Percentiles rank a stretch among this genome's conserved stretches.
phyloP scores from a whole-genome alignment of 1,140 invertebrate species.

The Plectus sambesii region DNA sequence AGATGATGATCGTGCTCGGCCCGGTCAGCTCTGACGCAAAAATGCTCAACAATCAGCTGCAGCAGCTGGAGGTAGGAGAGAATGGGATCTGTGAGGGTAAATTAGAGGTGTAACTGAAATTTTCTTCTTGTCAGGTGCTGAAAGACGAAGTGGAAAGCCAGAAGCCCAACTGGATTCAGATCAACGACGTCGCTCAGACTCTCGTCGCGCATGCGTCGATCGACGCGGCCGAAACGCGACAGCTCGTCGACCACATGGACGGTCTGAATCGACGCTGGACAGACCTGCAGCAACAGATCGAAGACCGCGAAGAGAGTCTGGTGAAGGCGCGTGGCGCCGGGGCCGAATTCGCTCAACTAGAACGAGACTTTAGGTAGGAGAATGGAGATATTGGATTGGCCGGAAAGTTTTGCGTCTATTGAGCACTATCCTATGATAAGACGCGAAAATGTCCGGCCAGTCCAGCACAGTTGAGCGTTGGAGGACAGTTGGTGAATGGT shows the following conservation, averaged over 20 bases:
- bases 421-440: too few species aligned
- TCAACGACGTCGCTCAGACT: slow-evolving; percentile 65
- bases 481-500: too few species aligned
- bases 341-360: too few species aligned
- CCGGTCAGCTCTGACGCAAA: slow-evolving; percentile 84
- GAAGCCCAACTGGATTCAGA: slow-evolving; percentile 71
- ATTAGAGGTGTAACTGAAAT: slow-evolving; percentile 3
- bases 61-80: slow-evolving; percentile 58
- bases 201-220: slow-evolving; percentile 63
- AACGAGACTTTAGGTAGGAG: too few species aligned
- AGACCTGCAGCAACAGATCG: neutral
- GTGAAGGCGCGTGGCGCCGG: slow-evolving; percentile 5
- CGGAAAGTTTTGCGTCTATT: too few species aligned
- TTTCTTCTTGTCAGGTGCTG: slow-evolving; percentile 62
- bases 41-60: slow-evolving; percentile 84
- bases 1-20: slow-evolving; percentile 81
- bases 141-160: slow-evolving; percentile 81
- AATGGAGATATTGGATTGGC: too few species aligned
- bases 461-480: too few species aligned
- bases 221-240: too few species aligned
- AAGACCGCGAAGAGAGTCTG: neutral
- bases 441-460: too few species aligned
- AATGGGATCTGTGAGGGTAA: too few species aligned
- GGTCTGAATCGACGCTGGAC: too few species aligned
- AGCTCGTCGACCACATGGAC: too few species aligned